Percentiles rank a stretch among this genome's conserved stretches.
phyloP scores from a whole-genome alignment of 2,113 vertebrate genomes.

The Damaliscus lunatus region DNA sequence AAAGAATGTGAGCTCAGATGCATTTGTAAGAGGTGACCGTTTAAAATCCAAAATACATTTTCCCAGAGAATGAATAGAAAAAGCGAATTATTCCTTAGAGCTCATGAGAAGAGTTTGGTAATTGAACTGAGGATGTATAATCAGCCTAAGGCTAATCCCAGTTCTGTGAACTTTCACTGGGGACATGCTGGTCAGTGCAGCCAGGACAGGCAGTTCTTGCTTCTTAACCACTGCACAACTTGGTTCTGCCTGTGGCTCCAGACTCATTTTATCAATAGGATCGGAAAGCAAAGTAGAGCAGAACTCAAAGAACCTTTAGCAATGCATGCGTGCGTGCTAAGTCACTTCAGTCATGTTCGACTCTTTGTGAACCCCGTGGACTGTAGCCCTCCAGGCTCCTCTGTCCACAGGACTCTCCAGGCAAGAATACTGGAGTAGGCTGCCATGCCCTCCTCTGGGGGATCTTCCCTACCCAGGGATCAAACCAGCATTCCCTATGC shows the following conservation, averaged over 20 bases:
- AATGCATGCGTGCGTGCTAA: background rate
- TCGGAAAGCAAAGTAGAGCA: background rate
- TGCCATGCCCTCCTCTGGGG: background rate
- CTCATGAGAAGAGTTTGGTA: background rate
- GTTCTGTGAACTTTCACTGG: background rate
- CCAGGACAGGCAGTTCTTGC: background rate
- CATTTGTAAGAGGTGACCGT: background rate
- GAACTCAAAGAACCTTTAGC: background rate
- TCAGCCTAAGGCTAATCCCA: background rate
- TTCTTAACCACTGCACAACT: background rate
- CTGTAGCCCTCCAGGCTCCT: background rate
- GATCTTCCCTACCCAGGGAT: background rate
- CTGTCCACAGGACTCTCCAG: background rate
- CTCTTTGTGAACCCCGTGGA: background rate
- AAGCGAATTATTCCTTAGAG: background rate
- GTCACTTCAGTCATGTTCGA: background rate
- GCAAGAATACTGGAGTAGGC: background rate
- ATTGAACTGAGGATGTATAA: background rate
- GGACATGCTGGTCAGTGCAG: background rate
- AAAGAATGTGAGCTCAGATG: background rate
- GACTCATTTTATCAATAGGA: background rate
- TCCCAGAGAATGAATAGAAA: background rate
- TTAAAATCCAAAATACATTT: background rate
- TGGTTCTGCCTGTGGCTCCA: background rate
- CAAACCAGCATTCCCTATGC: background rate